Evolutionary conservation across 2,797 vertebrate genomes (phyloP).

Genomic region (Karalla daura): DNA sequence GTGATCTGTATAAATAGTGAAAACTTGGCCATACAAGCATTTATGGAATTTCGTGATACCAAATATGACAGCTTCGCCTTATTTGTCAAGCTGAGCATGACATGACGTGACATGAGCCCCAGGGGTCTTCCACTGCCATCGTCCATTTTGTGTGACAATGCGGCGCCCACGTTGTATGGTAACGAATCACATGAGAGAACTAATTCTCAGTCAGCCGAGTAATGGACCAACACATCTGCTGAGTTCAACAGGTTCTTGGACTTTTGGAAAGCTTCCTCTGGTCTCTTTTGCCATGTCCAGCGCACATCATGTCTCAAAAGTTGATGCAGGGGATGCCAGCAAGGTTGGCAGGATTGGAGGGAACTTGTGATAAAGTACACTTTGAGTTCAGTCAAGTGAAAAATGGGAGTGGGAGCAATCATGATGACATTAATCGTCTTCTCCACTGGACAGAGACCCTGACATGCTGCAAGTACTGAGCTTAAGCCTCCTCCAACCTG

Average conservation of each 20-base stretch:
- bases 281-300: neutral
- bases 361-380: neutral
- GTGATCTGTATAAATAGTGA: neutral
- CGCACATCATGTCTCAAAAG: neutral
- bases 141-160: neutral
- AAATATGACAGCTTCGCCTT: neutral
- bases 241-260: neutral
- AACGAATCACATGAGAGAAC: neutral
- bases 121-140: neutral
- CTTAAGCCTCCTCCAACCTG: neutral
- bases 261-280: neutral
- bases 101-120: neutral
- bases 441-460: neutral
- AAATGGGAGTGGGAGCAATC: neutral
- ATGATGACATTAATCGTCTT: neutral
- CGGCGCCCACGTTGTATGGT: neutral
- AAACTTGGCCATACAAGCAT: neutral
- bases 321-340: neutral
- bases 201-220: neutral
- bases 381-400: neutral
- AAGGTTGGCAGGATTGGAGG: neutral
- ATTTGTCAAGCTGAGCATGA: neutral
- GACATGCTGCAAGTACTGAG: neutral
- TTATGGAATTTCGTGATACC: neutral
- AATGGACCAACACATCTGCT: neutral